Conservation (phyloP, 2,113 vertebrate species). For the Spilogale gracilis region DNA sequence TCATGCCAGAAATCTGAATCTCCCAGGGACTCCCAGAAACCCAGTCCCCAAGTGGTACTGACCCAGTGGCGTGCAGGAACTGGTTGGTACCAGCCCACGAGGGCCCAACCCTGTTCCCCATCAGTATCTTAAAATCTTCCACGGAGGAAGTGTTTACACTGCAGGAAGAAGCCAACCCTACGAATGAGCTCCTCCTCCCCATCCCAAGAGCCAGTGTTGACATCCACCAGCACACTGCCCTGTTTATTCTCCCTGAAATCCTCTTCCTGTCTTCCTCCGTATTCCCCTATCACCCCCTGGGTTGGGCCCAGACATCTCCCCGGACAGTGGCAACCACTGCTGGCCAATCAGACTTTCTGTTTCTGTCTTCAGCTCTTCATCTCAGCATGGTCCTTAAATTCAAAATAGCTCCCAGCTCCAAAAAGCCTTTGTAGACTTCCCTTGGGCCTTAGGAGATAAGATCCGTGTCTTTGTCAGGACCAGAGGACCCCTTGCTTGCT, state of each 20-base stretch:
- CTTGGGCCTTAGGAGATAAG: neutral
- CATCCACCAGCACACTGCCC: neutral
- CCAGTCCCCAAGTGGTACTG: neutral
- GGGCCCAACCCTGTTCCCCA: neutral
- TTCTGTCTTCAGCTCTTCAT: neutral
- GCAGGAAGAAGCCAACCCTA: rapidly evolving
- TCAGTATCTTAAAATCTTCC: neutral
- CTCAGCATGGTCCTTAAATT: neutral
- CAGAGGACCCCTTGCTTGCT: neutral
- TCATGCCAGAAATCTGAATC: neutral
- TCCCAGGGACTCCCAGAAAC: no score
- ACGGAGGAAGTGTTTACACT: rapidly evolving
- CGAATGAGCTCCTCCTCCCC: neutral
- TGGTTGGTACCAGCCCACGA: rapidly evolving
- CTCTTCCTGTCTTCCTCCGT: rapidly evolving
- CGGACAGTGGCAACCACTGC: rapidly evolving
- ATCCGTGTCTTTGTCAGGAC: neutral
- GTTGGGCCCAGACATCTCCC: neutral
- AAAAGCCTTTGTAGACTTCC: neutral
- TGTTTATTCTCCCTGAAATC: neutral
- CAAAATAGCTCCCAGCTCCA: neutral
- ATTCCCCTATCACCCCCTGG: rapidly evolving
- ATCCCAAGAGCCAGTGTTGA: neutral
- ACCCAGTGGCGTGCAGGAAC: rapidly evolving
- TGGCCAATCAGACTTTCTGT: no score